phyloP scores from a whole-genome alignment of 2,888 invertebrate genomes.

The Alloplasta piceator region DNA sequence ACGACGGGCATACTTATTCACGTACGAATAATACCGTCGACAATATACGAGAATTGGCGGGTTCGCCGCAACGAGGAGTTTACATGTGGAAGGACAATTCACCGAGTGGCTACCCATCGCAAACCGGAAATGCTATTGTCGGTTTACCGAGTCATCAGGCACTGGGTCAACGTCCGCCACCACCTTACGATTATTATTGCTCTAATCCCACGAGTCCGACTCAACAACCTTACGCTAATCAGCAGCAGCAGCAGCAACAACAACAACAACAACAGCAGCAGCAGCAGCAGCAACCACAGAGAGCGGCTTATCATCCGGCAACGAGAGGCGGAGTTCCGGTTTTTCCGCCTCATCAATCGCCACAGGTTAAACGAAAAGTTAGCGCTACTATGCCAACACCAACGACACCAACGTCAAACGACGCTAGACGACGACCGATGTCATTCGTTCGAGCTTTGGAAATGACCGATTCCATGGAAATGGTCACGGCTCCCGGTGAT shows the following conservation, averaged over 20 bases:
- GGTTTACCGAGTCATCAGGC: slow-evolving; percentile 66
- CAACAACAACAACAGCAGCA: slow-evolving; percentile 75
- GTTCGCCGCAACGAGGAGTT: slow-evolving; percentile 92
- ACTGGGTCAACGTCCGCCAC: slow-evolving; percentile 72
- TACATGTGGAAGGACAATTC: slow-evolving; percentile 93
- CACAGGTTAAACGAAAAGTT: slow-evolving; percentile 78
- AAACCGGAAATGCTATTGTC: slow-evolving; percentile 64
- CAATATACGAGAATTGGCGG: slow-evolving; percentile 94
- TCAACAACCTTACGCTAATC: slow-evolving; percentile 81
- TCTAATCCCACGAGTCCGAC: slow-evolving; percentile 92
- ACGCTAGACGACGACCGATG: slow-evolving; percentile 89
- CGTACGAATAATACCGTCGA: slow-evolving; percentile 91
- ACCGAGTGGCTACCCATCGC: slow-evolving; percentile 84
- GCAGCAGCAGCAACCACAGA: slow-evolving; percentile 78
- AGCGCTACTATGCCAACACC: slow-evolving; percentile 79
- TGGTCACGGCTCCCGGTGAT: slow-evolving; percentile 85
- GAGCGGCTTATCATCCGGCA: slow-evolving; percentile 86
- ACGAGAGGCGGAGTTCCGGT: slow-evolving; percentile 88
- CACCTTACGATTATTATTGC: slow-evolving; percentile 85
- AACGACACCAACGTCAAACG: slow-evolving; percentile 82
- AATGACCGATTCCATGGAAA: slow-evolving; percentile 95
- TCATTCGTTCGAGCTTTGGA: slow-evolving; percentile 95
- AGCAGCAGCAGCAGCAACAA: slow-evolving; percentile 71
- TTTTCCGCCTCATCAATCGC: slow-evolving; percentile 85
- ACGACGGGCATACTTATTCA: slow-evolving; percentile 86